Evolutionary conservation across 2,113 vertebrate genomes (phyloP).

Genomic region (Pionites leucogaster): DNA sequence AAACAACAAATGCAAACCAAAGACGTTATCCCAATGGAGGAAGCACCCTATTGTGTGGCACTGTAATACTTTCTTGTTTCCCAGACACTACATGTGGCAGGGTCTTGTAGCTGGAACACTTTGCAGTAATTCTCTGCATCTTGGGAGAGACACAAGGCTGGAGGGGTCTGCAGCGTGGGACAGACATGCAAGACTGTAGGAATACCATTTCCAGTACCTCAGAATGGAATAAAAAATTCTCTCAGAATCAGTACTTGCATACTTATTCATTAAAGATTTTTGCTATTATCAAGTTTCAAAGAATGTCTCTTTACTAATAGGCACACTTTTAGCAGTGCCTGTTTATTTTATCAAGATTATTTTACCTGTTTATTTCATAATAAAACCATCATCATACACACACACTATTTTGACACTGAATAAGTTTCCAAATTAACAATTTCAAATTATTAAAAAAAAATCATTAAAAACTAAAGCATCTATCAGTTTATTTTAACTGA

Average conservation of each 20-base stretch:
- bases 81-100: background rate
- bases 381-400: background rate
- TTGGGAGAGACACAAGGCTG: background rate
- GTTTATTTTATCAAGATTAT: background rate
- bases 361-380: background rate
- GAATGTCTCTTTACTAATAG: background rate
- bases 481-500: background rate
- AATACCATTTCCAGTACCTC: background rate
- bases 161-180: background rate
- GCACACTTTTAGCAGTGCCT: background rate
- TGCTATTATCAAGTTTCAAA: background rate
- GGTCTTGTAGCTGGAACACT: background rate
- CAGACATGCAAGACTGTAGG: background rate
- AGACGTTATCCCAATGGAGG: background rate
- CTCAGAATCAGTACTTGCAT: background rate
- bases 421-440: background rate
- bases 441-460: background rate
- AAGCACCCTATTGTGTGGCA: background rate
- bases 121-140: background rate
- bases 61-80: background rate
- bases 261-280: background rate
- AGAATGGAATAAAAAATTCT: background rate
- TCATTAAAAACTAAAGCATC: background rate
- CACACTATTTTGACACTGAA: background rate
- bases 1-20: background rate